These are phyloP conservation scores for Aphrocallistes beatrix DNA, from an alignment of 37 sponge, comb jelly and placozoan genomes.

Conservation along the genomic window DNA sequence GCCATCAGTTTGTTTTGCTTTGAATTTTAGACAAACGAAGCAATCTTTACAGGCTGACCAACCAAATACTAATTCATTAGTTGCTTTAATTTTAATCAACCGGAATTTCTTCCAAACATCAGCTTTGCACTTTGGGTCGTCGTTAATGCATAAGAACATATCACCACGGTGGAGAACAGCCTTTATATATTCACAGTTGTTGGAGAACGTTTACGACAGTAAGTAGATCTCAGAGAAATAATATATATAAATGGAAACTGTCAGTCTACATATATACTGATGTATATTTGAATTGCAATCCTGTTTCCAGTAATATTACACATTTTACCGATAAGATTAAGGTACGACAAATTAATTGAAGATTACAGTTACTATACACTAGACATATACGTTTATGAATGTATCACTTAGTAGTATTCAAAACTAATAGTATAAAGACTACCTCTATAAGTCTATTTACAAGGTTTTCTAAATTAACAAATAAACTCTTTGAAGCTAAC, in stretches of 20 bases:
- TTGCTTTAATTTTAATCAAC: neutral
- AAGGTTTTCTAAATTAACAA: no score
- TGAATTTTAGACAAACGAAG: neutral
- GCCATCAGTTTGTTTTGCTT: slow-evolving; percentile 1
- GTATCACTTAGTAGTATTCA: neutral
- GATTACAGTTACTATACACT: neutral
- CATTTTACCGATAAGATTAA: slow-evolving; percentile 1
- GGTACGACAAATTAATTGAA: neutral
- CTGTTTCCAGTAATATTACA: neutral
- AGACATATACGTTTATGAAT: neutral
- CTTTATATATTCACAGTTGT: neutral
- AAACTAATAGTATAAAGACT: neutral
- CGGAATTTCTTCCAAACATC: neutral
- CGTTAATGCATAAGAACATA: neutral
- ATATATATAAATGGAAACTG: no score
- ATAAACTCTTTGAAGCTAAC: neutral
- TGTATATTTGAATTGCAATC: neutral
- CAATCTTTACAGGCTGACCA: slow-evolving; percentile 15
- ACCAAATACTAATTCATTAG: slow-evolving; percentile 2
- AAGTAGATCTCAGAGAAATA: neutral
- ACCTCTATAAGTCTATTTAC: neutral
- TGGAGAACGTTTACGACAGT: slow-evolving; percentile 10
- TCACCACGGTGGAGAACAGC: slow-evolving; percentile 2
- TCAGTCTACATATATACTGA: slow-evolving; percentile 3
- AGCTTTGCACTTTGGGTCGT: neutral